Evolutionary conservation across 2,113 vertebrate genomes (phyloP), one percentile per base, ranked within the genome.

Genomic region (Lamprotornis superbus): DNA sequence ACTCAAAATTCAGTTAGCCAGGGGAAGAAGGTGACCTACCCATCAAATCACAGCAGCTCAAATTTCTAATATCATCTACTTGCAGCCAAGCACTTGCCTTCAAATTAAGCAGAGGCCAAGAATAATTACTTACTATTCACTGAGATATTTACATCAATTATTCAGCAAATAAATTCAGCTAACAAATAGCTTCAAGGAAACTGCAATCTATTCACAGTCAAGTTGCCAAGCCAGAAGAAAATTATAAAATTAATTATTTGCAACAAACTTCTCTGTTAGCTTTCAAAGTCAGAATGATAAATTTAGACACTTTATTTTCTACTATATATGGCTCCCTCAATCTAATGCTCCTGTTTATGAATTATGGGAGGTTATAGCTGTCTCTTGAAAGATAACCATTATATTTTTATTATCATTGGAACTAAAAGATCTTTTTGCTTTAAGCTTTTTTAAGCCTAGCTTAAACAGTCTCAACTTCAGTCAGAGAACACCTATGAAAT

Each of bases 31-130:
- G 93, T 81, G 82, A 95, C 79, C 61, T 46, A 46, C 68, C n/a
- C 92, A 95, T 94, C 90, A 92, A 89, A 93, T 81, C 93, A 90
- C 92, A 94, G 90, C 90, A 89, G 95, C 90, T 97, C 90, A 68
- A 23, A 83, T 96, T 96, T 95, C 93, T 93, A 90, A 86, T 96
- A 96, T 90, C 65, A 91, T 87, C 64, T 33, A 47, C 76, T 81
- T 67, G 52, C 22, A 93, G 73, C 87, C 68, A 86, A 90, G 56
- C n/a, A 31, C 64, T 89, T 83, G 75, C 59, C 79, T 90, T 77
- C 83, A 78, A 94, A 93, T 71, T 90, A 90, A 71, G 76, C 2
- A 7, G 67, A 87, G 65, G 39, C 65, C 76, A 90, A 81, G 80
- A 91, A 69, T 89, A 87, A 94, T 95, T 89, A 86, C 90, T 86